Percentiles rank a stretch among this genome's conserved stretches.
Evolutionary conservation across 2,888 invertebrate genomes (phyloP).

Genomic region (Agelastica alni): DNA sequence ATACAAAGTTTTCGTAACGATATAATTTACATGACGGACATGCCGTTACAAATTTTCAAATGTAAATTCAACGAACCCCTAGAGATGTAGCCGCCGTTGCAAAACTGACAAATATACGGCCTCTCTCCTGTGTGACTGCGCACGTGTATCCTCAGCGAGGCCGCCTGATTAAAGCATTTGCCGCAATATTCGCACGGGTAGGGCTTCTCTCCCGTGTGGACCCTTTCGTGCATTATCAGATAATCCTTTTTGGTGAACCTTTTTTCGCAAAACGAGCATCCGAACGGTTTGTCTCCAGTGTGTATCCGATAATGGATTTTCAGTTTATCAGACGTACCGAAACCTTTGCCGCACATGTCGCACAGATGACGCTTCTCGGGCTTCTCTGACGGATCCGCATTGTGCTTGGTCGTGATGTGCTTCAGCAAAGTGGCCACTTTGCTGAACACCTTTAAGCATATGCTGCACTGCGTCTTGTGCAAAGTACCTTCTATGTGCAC

Average conservation of each 20-base stretch:
- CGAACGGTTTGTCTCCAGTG: slow-evolving; percentile 47
- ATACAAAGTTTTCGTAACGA: background rate
- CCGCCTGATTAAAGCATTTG: slow-evolving; percentile 49
- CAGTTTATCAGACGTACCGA: slow-evolving; percentile 45
- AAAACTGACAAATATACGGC: slow-evolving; percentile 48
- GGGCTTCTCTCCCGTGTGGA: slow-evolving; percentile 53
- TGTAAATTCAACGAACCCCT: slow-evolving; percentile 47
- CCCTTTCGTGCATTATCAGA: slow-evolving; percentile 50
- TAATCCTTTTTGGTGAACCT: slow-evolving; percentile 48
- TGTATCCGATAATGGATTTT: slow-evolving; percentile 45
- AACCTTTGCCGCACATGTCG: slow-evolving; percentile 48
- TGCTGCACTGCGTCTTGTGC: slow-evolving; percentile 53
- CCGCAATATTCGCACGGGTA: slow-evolving; percentile 52
- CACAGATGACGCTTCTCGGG: slow-evolving; percentile 45
- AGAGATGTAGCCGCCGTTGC: slow-evolving; percentile 45
- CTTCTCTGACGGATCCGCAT: slow-evolving; percentile 35
- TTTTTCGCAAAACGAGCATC: slow-evolving; percentile 47
- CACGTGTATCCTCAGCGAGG: slow-evolving; percentile 48
- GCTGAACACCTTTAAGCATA: slow-evolving; percentile 49
- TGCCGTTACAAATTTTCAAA: slow-evolving; percentile 43
- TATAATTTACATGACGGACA: slow-evolving; percentile 21
- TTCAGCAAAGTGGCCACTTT: slow-evolving; percentile 53
- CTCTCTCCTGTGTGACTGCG: slow-evolving; percentile 49
- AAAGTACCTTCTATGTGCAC: slow-evolving; percentile 55
- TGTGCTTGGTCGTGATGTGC: slow-evolving; percentile 55